Percentiles rank a stretch among this genome's conserved stretches.
Conservation (phyloP, 2,797 vertebrate genomes). For the Remorina albescens region DNA sequence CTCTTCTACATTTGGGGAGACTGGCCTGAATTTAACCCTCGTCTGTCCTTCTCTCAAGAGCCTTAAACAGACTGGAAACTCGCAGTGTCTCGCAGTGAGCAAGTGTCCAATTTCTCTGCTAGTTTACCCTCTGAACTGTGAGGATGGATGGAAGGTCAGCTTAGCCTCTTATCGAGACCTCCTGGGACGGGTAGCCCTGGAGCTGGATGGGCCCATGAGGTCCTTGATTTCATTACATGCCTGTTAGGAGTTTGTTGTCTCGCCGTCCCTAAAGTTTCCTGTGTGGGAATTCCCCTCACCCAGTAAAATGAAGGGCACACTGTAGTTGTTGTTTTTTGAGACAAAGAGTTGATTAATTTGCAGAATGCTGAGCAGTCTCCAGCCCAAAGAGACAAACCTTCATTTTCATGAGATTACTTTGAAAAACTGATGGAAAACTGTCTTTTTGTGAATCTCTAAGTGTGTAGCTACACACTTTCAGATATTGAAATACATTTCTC, state of each 20-base stretch:
- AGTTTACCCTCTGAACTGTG: slow-evolving; percentile 78
- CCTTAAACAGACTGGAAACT: slow-evolving; percentile 59
- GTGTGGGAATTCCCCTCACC: slow-evolving; percentile 56
- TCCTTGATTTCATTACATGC: slow-evolving; percentile 65
- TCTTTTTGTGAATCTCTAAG: background rate
- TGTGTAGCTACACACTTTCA: background rate
- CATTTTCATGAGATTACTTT: background rate
- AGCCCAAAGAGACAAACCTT: background rate
- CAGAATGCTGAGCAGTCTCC: slow-evolving; percentile 12
- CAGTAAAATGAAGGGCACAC: slow-evolving; percentile 3
- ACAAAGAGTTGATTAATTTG: slow-evolving; percentile 1
- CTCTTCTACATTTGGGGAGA: slow-evolving; percentile 63
- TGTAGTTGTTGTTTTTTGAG: slow-evolving; percentile 12
- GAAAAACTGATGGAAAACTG: background rate
- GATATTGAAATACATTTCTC: background rate
- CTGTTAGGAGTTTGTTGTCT: slow-evolving; percentile 59
- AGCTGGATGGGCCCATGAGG: slow-evolving; percentile 52
- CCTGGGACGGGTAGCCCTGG: slow-evolving; percentile 60
- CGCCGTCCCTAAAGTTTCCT: slow-evolving; percentile 34
- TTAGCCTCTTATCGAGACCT: slow-evolving; percentile 68
- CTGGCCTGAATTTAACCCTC: slow-evolving; percentile 76
- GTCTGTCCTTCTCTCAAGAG: slow-evolving; percentile 60
- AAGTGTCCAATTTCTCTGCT: slow-evolving; percentile 78
- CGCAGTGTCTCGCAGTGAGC: slow-evolving; percentile 42
- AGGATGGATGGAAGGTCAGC: slow-evolving; percentile 72